A percentile compares a stretch with the other conserved stretches of the same genome.
phyloP scores from a whole-genome alignment of 92 coral and sea anemone genomes.

The Isaurus tuberculatus region DNA sequence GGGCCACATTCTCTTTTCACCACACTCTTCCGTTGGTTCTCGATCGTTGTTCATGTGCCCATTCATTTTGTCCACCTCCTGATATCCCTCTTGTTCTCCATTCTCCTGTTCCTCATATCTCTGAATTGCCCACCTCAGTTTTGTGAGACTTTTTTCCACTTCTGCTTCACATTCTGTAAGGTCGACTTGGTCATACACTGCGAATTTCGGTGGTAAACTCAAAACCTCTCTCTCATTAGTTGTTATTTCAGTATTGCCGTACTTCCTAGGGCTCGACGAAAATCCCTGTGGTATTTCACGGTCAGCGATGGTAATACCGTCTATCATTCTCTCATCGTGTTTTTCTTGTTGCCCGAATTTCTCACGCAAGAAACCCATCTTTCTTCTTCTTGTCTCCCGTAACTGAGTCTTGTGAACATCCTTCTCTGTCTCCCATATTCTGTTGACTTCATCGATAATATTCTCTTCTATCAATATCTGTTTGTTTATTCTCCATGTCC shows the following conservation, averaged over 20 bases:
- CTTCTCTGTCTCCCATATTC: too few relatives aligned
- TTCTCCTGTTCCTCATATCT: too few relatives aligned
- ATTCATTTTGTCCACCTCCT: too few relatives aligned
- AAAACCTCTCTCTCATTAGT: neutral
- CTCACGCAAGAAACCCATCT: too few relatives aligned
- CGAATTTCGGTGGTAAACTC: neutral
- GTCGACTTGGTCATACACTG: neutral
- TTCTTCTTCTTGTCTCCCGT: too few relatives aligned
- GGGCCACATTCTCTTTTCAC: neutral
- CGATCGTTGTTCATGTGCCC: too few relatives aligned
- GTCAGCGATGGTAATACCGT: neutral
- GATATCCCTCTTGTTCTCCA: too few relatives aligned
- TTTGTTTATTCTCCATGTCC: neutral
- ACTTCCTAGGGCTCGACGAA: constrained; percentile 8
- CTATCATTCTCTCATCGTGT: neutral
- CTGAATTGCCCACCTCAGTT: constrained; percentile 19
- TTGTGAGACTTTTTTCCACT: constrained; percentile 24
- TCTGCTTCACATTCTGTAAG: neutral
- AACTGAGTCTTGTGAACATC: too few relatives aligned
- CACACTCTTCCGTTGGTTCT: too few relatives aligned
- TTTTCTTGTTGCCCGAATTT: too few relatives aligned
- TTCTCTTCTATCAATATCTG: neutral
- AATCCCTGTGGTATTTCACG: neutral
- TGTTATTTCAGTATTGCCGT: neutral
- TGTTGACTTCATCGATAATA: neutral